Percentiles rank a stretch among this genome's conserved stretches.
These are phyloP conservation scores for Neoscelio sp. DNA, from an alignment of 2,888 invertebrate species.

Conservation along the genomic window DNA sequence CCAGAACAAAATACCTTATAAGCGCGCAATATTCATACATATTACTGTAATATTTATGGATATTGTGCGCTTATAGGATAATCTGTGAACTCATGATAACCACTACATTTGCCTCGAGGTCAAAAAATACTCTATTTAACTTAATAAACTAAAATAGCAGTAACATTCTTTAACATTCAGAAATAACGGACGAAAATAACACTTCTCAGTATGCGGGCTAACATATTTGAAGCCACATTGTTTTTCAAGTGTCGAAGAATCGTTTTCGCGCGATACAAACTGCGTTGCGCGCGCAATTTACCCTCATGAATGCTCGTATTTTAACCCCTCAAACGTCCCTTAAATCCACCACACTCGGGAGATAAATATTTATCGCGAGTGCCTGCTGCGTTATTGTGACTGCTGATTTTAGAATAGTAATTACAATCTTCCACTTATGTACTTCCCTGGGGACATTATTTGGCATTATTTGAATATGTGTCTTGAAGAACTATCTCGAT, in stretches of 20 bases:
- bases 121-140: neutral
- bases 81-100: too few species aligned
- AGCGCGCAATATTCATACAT: too few species aligned
- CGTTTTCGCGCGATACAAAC: constrained; percentile 43
- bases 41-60: too few species aligned
- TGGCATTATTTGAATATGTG: constrained; percentile 16
- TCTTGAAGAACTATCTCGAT: neutral
- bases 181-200: constrained; percentile 29
- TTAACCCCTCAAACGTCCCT: constrained; percentile 51
- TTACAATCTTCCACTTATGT: constrained; percentile 39
- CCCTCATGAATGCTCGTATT: constrained; percentile 50
- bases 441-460: neutral
- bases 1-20: too few species aligned
- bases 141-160: constrained; percentile 8
- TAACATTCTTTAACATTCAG: too few species aligned
- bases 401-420: constrained; percentile 60
- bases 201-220: constrained; percentile 35
- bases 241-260: constrained; percentile 55
- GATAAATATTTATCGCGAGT: constrained; percentile 81
- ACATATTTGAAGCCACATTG: constrained; percentile 19
- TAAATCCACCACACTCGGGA: constrained; percentile 65
- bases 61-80: too few species aligned
- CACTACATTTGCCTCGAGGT: too few species aligned
- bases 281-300: constrained; percentile 25
- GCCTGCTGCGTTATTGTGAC: constrained; percentile 78